phyloP scores from a whole-genome alignment of 1,140 invertebrate species.

The Trachelipus rathkii region DNA sequence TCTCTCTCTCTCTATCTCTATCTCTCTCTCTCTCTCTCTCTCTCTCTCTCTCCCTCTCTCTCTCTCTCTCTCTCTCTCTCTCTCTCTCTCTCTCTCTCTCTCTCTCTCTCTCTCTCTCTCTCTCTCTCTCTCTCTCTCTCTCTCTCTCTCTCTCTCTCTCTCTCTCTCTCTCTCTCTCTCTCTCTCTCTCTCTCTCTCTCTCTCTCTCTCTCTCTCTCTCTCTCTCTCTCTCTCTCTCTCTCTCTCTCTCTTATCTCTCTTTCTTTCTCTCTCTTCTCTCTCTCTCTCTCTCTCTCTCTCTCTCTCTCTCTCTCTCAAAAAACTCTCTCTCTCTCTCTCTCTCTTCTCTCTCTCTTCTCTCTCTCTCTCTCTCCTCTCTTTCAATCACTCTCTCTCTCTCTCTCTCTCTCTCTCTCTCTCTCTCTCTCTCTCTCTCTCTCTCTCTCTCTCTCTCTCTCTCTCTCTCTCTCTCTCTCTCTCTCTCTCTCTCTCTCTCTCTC shows the following conservation, averaged over 20 bases:
- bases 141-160: background rate
- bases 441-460: background rate
- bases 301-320: too few relatives aligned
- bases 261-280: background rate
- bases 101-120: background rate
- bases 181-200: background rate
- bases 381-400: background rate
- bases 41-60: background rate
- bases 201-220: background rate
- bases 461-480: background rate
- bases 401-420: background rate
- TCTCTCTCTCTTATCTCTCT: background rate
- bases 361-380: conserved; percentile 12
- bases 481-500: background rate
- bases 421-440: background rate
- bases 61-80: background rate
- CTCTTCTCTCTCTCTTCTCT: background rate
- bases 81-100: background rate
- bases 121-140: background rate
- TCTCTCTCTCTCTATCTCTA: background rate
- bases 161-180: background rate
- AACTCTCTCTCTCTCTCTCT: too few relatives aligned
- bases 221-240: background rate
- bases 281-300: background rate
- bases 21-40: background rate